phyloP scores from a whole-genome alignment of 2,888 invertebrate genomes.

The Hyppa rectilinea region DNA sequence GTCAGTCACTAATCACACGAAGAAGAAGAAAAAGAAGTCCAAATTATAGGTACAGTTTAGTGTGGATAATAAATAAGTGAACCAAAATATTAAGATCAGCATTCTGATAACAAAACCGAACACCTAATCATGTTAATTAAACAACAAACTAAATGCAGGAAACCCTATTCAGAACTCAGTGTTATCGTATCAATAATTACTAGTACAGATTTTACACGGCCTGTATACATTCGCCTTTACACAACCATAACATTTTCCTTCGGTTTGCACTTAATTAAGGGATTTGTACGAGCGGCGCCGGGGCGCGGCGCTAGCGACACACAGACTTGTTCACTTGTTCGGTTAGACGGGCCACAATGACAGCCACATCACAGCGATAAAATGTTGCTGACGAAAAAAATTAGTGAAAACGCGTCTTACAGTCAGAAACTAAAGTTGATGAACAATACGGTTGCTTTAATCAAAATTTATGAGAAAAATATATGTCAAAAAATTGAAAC shows the following conservation, averaged over 20 bases:
- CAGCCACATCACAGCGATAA: neutral
- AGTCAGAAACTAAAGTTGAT: neutral
- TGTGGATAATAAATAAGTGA: neutral
- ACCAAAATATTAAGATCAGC: neutral
- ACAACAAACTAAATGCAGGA: conserved; percentile 52
- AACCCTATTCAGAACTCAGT: conserved; percentile 50
- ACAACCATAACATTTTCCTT: conserved; percentile 72
- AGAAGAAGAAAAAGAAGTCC: too few species aligned
- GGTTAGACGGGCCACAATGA: neutral
- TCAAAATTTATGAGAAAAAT: neutral
- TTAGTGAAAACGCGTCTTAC: neutral
- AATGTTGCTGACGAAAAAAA: neutral
- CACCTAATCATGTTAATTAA: conserved; percentile 34
- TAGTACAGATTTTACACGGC: conserved; percentile 62
- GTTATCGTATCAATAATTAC: conserved; percentile 72
- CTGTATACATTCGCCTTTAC: conserved; percentile 63
- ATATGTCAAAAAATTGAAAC: neutral
- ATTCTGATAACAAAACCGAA: conserved; percentile 6
- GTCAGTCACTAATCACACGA: too few species aligned
- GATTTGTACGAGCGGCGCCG: conserved; percentile 75
- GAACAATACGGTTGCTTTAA: too few species aligned
- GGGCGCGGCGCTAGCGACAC: conserved; percentile 68
- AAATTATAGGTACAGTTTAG: neutral
- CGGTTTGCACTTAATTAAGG: conserved; percentile 82
- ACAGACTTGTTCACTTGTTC: conserved; percentile 62